Evolutionary conservation across 2,113 vertebrate species (phyloP).

Genomic region (Sylvietta virens): DNA sequence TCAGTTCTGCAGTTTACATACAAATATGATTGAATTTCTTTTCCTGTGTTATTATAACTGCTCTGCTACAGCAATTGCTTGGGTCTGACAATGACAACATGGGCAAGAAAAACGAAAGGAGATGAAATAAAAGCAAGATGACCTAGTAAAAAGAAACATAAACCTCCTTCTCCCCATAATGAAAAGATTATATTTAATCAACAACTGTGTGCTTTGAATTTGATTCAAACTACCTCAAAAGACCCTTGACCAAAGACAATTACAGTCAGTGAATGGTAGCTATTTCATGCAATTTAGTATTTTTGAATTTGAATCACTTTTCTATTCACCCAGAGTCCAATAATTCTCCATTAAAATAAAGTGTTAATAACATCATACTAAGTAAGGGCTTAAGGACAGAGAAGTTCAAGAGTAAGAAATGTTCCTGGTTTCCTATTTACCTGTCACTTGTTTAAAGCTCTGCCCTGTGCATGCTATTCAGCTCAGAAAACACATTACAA

Average conservation of each 20-base stretch:
- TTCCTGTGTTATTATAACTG: neutral
- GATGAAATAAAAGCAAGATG: conserved; percentile 25
- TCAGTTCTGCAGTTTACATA: conserved; percentile 27
- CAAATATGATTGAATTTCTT: conserved; percentile 17
- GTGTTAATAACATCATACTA: conserved; percentile 31
- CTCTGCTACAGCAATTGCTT: neutral
- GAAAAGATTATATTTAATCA: neutral
- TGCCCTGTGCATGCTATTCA: neutral
- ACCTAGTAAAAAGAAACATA: conserved; percentile 8
- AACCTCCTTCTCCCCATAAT: neutral
- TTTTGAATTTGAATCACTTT: neutral
- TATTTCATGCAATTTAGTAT: neutral
- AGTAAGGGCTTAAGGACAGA: conserved; percentile 6
- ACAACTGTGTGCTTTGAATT: neutral
- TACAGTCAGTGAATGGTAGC: neutral
- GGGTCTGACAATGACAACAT: neutral
- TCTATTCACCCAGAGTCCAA: neutral
- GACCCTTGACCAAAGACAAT: neutral
- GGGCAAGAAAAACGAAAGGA: neutral
- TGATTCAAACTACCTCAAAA: neutral
- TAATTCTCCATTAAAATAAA: conserved; percentile 3
- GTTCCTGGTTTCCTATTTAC: neutral
- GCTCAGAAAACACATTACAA: conserved; percentile 1
- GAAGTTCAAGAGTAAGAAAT: conserved; percentile 45
- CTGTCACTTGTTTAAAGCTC: neutral